These are phyloP conservation scores for Xenus cinereus DNA, from an alignment of 2,113 vertebrate genomes.

Conservation along the genomic window DNA sequence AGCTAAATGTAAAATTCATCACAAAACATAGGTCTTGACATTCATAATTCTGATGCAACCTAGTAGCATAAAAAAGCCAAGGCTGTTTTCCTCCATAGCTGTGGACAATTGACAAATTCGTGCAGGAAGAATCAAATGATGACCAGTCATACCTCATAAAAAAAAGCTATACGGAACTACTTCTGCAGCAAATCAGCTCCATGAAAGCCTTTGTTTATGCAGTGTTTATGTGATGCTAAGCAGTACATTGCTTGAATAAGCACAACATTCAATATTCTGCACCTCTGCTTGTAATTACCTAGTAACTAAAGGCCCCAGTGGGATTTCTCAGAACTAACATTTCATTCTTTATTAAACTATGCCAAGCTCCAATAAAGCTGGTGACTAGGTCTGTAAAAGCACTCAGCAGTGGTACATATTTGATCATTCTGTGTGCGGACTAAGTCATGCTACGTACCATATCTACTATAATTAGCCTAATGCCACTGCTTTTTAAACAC, in stretches of 20 bases:
- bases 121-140: background rate
- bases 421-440: background rate
- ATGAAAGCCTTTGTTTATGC: background rate
- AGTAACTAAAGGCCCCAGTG: background rate
- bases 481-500: background rate
- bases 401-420: background rate
- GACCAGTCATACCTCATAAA: background rate
- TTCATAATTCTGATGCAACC: background rate
- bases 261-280: conserved; percentile 22
- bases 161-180: background rate
- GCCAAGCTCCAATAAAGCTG: background rate
- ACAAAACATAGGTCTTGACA: fast-evolving
- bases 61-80: background rate
- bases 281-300: conserved; percentile 16
- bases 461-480: background rate
- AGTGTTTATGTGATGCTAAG: background rate
- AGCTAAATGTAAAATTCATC: background rate
- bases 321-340: conserved; percentile 12
- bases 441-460: fast-evolving
- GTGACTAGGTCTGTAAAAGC: background rate
- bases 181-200: background rate
- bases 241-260: conserved; percentile 1
- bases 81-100: background rate
- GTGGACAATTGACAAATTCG: background rate
- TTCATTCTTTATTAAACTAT: background rate